Percentiles rank a stretch among this genome's conserved stretches.
These are phyloP conservation scores for Chaetophractus vellerosus DNA, from an alignment of 2,797 vertebrate species.

Conservation along the genomic window DNA sequence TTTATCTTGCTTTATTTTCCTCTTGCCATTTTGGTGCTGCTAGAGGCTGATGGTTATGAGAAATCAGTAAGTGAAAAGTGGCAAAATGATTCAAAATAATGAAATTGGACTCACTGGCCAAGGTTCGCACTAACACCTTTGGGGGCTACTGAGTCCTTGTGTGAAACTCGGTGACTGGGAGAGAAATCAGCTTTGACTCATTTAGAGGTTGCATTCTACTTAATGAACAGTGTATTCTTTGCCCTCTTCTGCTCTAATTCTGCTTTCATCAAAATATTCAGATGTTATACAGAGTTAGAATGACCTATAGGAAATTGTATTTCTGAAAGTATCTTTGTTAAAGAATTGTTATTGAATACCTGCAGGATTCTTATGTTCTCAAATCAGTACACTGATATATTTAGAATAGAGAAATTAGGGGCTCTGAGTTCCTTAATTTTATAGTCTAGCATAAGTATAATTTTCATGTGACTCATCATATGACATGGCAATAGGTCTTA, in stretches of 20 bases:
- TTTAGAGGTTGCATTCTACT: neutral
- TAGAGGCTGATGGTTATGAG: slow-evolving; percentile 64
- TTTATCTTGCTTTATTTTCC: slow-evolving; percentile 85
- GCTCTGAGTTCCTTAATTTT: slow-evolving; percentile 32
- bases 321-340: slow-evolving; percentile 55
- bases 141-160: neutral
- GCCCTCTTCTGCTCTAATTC: neutral
- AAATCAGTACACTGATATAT: neutral
- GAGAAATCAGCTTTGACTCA: neutral
- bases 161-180: neutral
- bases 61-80: slow-evolving; percentile 63
- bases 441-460: neutral
- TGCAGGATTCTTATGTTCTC: neutral
- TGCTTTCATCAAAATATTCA: neutral
- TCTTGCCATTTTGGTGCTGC: slow-evolving; percentile 84
- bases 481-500: neutral
- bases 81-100: slow-evolving; percentile 22
- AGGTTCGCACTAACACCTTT: neutral
- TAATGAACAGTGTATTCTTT: slow-evolving; percentile 3
- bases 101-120: slow-evolving; percentile 2
- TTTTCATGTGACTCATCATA: neutral
- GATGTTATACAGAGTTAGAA: neutral
- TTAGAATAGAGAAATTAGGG: neutral
- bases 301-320: neutral
- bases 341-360: slow-evolving; percentile 17